phyloP scores from a whole-genome alignment of 2,113 vertebrate species.

The Potamarius usumacintae region DNA sequence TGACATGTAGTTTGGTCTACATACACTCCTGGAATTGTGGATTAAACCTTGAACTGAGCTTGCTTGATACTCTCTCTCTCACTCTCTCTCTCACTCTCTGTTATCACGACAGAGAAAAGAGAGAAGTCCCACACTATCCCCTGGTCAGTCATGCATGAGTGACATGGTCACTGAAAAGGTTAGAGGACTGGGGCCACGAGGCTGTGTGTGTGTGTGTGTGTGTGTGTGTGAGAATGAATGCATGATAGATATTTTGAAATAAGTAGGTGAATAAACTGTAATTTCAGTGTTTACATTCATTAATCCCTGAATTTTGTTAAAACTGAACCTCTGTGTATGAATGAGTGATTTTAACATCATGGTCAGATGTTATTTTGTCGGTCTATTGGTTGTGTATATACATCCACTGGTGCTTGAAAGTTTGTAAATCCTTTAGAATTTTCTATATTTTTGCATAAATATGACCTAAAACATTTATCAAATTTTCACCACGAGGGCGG shows the following conservation, averaged over 20 bases:
- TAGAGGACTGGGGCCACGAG: not conserved
- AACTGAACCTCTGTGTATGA: too few relatives aligned
- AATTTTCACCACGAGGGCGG: too few relatives aligned
- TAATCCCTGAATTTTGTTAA: too few relatives aligned
- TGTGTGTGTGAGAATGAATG: not conserved
- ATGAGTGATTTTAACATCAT: too few relatives aligned
- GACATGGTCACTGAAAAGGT: not conserved
- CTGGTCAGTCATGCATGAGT: not conserved
- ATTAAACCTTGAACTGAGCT: not conserved
- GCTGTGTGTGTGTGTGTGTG: not conserved
- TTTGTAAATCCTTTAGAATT: too few relatives aligned
- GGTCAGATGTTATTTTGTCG: too few relatives aligned
- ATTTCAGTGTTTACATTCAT: too few relatives aligned
- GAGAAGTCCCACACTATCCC: not conserved
- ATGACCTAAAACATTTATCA: too few relatives aligned
- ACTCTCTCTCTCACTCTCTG: too few relatives aligned
- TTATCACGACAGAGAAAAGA: not conserved
- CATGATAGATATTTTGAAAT: not conserved
- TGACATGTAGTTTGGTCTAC: not conserved
- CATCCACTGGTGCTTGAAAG: too few relatives aligned
- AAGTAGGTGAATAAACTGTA: not conserved
- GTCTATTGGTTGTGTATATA: too few relatives aligned
- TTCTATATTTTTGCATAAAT: too few relatives aligned
- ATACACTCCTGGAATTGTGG: not conserved
- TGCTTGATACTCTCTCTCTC: not conserved